Evolutionary conservation across 2,113 vertebrate genomes (phyloP).

Genomic region (Nerophis lumbriciformis): DNA sequence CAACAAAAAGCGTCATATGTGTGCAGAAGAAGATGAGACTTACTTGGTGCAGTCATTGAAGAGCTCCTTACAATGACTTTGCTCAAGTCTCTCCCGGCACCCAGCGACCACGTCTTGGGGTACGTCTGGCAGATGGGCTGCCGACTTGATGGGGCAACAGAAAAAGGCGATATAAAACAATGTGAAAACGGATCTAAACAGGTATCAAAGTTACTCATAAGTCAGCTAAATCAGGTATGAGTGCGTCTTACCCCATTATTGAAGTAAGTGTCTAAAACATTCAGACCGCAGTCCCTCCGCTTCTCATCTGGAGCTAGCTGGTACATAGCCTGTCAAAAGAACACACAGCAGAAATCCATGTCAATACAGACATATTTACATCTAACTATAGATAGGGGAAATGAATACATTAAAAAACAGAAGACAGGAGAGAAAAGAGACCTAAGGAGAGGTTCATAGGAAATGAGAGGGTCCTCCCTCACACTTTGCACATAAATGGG

Average conservation of each 20-base stretch:
- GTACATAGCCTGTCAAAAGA: conserved; percentile 76
- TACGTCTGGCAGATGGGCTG: conserved; percentile 78
- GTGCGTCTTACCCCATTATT: conserved; percentile 75
- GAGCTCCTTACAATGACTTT: conserved; percentile 79
- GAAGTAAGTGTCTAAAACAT: conserved; percentile 81
- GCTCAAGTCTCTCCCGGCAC: conserved; percentile 77
- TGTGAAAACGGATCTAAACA: neutral
- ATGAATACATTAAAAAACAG: conserved; percentile 10
- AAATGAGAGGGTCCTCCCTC: neutral
- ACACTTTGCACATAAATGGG: neutral
- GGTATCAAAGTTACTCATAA: neutral
- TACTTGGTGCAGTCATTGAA: conserved; percentile 85
- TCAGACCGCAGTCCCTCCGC: conserved; percentile 75
- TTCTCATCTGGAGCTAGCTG: conserved; percentile 84
- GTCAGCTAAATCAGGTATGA: neutral
- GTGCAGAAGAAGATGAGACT: conserved; percentile 25
- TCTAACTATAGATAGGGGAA: conserved; percentile 34
- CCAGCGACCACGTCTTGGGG: conserved; percentile 70
- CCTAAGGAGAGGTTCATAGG: neutral
- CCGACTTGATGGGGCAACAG: conserved; percentile 52
- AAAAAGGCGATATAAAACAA: conserved; percentile 1
- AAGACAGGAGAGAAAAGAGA: neutral
- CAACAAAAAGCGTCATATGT: neutral
- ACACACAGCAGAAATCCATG: conserved; percentile 17
- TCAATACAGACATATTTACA: conserved; percentile 33